A percentile compares a stretch with the other conserved stretches of the same genome.
Evolutionary conservation across 2,888 invertebrate species (phyloP).

Genomic region (Platypus cylindrus): DNA sequence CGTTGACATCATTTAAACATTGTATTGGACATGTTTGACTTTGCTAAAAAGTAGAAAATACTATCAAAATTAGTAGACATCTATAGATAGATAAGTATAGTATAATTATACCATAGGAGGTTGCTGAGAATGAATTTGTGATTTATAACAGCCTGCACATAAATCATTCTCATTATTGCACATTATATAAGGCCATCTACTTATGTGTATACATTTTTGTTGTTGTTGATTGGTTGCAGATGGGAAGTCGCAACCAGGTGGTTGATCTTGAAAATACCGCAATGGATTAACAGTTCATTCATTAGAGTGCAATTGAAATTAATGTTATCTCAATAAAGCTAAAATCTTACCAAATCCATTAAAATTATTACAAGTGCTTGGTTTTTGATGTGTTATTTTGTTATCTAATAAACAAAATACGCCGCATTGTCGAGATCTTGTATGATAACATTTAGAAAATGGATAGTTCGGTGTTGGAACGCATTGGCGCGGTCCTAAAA

Average conservation of each 20-base stretch:
- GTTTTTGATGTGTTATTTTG: conserved; percentile 30
- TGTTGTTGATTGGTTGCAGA: conserved; percentile 30
- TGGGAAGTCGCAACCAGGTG: conserved; percentile 25
- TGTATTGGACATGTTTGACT: conserved; percentile 24
- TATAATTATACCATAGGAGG: too few species aligned
- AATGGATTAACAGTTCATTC: neutral
- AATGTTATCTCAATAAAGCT: conserved; percentile 8
- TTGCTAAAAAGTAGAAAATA: conserved; percentile 10
- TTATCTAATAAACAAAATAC: conserved; percentile 27
- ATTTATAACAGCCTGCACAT: conserved; percentile 32
- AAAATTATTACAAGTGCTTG: conserved; percentile 15
- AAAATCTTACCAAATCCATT: conserved; percentile 9
- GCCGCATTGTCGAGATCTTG: conserved; percentile 29
- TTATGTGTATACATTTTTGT: conserved; percentile 29
- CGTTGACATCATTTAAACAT: conserved; percentile 28
- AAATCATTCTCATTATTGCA: conserved; percentile 19
- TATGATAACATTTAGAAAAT: conserved; percentile 29
- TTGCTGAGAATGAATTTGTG: conserved; percentile 13
- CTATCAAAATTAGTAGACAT: too few species aligned
- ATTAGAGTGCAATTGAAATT: conserved; percentile 18
- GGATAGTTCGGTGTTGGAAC: conserved; percentile 22
- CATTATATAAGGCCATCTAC: conserved; percentile 31
- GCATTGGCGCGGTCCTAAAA: conserved; percentile 29
- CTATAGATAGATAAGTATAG: too few species aligned
- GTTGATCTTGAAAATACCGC: conserved; percentile 13